Percentiles rank a stretch among this genome's conserved stretches.
These are phyloP conservation scores for Paralichthys olivaceus DNA, from an alignment of 2,113 vertebrate genomes.

Conservation along the genomic window DNA sequence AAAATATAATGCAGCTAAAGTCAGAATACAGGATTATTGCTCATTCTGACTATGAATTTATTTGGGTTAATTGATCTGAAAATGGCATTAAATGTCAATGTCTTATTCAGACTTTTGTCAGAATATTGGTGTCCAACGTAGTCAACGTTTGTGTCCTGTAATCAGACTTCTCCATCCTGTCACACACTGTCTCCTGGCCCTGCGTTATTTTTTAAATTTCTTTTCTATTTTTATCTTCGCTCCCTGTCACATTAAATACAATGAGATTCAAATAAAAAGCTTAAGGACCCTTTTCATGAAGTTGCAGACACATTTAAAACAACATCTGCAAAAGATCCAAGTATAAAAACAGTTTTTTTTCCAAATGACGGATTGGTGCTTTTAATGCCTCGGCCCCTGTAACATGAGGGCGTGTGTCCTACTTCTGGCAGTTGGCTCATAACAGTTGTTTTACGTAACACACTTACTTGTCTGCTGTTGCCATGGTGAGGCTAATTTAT, in stretches of 20 bases:
- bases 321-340: constrained; percentile 40
- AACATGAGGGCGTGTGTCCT: constrained; percentile 62
- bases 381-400: constrained; percentile 39
- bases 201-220: constrained; percentile 12
- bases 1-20: not conserved
- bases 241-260: constrained; percentile 9
- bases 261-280: constrained; percentile 7
- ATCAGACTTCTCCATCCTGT: constrained; percentile 7
- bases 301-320: constrained; percentile 9
- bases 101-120: no score
- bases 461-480: constrained; percentile 81
- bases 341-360: constrained; percentile 30
- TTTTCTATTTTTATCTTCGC: constrained; percentile 28
- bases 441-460: constrained; percentile 80
- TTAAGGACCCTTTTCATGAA: constrained; percentile 5
- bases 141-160: not conserved
- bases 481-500: constrained; percentile 82
- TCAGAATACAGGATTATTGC: no score
- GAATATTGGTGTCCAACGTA: no score
- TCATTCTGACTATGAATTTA: no score
- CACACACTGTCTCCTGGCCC: not conserved
- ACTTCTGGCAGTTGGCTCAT: constrained; percentile 71
- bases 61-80: no score
- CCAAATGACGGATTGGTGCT: constrained; percentile 34
- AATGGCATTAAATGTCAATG: no score